phyloP scores from a whole-genome alignment of 2,797 vertebrate genomes.

The Glyptemys insculpta region DNA sequence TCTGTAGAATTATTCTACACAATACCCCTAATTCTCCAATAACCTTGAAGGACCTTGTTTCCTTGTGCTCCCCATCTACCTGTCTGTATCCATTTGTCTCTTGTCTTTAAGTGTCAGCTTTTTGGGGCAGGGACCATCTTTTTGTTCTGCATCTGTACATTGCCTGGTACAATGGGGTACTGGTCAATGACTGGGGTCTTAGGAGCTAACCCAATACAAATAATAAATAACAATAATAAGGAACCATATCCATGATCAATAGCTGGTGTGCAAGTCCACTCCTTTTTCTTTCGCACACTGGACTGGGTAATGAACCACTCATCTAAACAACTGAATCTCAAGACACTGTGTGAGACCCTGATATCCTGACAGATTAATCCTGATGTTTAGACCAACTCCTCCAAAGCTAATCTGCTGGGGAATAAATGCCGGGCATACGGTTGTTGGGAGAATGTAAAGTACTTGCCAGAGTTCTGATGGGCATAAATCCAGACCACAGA shows the following conservation, averaged over 20 bases:
- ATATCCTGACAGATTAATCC: neutral
- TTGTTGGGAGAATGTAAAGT: neutral
- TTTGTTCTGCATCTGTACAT: neutral
- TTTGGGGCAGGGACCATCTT: neutral
- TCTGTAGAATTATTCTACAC: neutral
- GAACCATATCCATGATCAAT: neutral
- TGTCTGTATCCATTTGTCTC: neutral
- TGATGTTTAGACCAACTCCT: neutral
- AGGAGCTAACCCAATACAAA: neutral
- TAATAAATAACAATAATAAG: neutral
- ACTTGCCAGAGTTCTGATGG: fast-evolving
- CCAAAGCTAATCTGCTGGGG: neutral
- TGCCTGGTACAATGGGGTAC: too few species aligned
- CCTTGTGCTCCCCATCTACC: neutral
- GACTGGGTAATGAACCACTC: neutral
- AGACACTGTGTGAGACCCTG: neutral
- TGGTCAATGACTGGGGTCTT: neutral
- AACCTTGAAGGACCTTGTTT: neutral
- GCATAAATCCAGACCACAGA: fast-evolving
- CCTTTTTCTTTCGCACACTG: neutral
- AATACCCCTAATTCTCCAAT: neutral
- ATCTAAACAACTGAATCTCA: neutral
- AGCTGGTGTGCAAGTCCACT: neutral
- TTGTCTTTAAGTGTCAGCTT: neutral
- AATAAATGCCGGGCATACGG: neutral